Conservation (phyloP, 2,113 vertebrate genomes). For the Agelaius phoeniceus region DNA sequence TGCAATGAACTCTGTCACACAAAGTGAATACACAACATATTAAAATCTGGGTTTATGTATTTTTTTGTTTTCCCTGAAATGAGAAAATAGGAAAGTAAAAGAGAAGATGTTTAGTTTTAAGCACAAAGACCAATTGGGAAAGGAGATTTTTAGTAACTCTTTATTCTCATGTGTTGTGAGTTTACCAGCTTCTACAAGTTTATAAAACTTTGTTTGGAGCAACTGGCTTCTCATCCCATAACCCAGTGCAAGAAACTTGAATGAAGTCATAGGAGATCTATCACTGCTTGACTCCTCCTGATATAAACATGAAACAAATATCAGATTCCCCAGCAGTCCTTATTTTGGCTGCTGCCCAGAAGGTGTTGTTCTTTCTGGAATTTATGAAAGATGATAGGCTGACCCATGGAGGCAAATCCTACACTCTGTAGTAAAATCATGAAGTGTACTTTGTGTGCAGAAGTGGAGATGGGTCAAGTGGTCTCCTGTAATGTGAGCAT, state of each 20-base stretch:
- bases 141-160: not conserved
- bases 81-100: not conserved
- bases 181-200: not conserved
- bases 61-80: not conserved
- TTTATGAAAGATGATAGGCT: slow-evolving; percentile 18
- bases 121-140: not conserved
- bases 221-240: not conserved
- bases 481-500: not conserved
- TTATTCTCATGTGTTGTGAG: not conserved
- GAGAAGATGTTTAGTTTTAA: not conserved
- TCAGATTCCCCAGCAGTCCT: slow-evolving; percentile 1
- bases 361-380: not conserved
- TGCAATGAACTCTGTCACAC: not conserved
- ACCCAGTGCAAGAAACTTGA: not conserved
- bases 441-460: slow-evolving; percentile 18
- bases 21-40: not conserved
- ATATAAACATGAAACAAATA: slow-evolving; percentile 11
- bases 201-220: not conserved
- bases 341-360: slow-evolving; percentile 30
- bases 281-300: not conserved
- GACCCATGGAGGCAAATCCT: not conserved
- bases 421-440: slow-evolving; percentile 48
- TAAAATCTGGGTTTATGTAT: not conserved
- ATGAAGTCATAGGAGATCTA: not conserved
- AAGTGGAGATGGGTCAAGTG: slow-evolving; percentile 45